A percentile compares a stretch with the other conserved stretches of the same genome.
Evolutionary conservation across 2,888 invertebrate genomes (phyloP).

Genomic region (Pocota personata): DNA sequence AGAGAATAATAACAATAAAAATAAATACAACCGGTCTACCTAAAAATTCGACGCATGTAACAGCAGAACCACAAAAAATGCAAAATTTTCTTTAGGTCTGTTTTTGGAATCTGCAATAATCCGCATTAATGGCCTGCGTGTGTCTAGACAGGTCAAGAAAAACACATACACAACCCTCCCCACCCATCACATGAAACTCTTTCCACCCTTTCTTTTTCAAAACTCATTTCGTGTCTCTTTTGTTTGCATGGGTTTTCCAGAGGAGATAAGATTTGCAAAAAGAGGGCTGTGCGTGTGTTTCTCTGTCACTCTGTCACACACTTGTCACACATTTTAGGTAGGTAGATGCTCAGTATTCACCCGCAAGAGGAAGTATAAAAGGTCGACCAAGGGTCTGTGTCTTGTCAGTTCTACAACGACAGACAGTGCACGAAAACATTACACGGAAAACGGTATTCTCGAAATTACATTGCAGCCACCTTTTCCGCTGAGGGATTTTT

Average conservation of each 20-base stretch:
- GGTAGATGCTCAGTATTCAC: slow-evolving; percentile 13
- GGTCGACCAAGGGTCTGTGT: background rate
- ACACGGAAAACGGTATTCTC: background rate
- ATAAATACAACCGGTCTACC: slow-evolving; percentile 28
- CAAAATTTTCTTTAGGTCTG: slow-evolving; percentile 21
- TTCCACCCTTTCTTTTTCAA: slow-evolving; percentile 48
- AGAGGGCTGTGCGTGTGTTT: background rate
- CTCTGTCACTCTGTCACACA: slow-evolving; percentile 66
- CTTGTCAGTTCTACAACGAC: slow-evolving; percentile 36
- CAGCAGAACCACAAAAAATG: slow-evolving; percentile 64
- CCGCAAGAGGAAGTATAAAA: slow-evolving; percentile 47
- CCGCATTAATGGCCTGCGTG: slow-evolving; percentile 58
- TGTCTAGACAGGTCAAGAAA: slow-evolving; percentile 64
- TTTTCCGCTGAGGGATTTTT: background rate
- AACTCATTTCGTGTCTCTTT: slow-evolving; percentile 30
- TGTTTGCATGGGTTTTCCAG: slow-evolving; percentile 25
- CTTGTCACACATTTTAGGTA: slow-evolving; percentile 55
- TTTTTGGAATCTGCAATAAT: slow-evolving; percentile 61
- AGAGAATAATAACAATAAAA: slow-evolving; percentile 20
- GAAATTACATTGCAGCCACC: background rate
- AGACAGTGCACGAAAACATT: background rate
- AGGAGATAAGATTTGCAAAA: slow-evolving; percentile 53
- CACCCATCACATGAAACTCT: slow-evolving; percentile 25
- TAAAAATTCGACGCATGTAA: slow-evolving; percentile 33
- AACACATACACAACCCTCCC: slow-evolving; percentile 26